These are phyloP conservation scores for Stratiolaelaps scimitus DNA, from an alignment of 1,140 invertebrate species.

Conservation along the genomic window DNA sequence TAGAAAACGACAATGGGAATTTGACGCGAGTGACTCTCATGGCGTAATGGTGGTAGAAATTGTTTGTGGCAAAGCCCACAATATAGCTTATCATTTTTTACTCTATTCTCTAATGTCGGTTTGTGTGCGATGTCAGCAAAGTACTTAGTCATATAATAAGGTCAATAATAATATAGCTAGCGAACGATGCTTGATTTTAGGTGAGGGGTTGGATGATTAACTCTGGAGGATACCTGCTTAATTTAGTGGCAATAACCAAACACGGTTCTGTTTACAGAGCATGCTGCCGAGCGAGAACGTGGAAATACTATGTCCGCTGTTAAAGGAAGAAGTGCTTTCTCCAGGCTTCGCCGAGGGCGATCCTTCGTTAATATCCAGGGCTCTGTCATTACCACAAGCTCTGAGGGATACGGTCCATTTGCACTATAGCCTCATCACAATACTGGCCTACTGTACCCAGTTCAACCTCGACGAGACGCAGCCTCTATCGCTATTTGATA, in stretches of 20 bases:
- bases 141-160: too few species aligned
- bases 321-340: neutral
- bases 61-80: too few species aligned
- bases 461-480: slow-evolving; percentile 20
- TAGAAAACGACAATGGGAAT: too few species aligned
- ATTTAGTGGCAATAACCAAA: neutral
- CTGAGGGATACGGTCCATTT: slow-evolving; percentile 10
- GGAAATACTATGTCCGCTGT: slow-evolving; percentile 7
- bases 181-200: too few species aligned
- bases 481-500: slow-evolving; percentile 14
- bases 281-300: slow-evolving; percentile 23
- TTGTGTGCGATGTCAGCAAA: too few species aligned
- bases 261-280: neutral
- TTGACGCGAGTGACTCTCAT: too few species aligned
- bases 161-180: too few species aligned
- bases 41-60: too few species aligned
- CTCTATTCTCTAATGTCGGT: too few species aligned
- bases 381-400: slow-evolving; percentile 16
- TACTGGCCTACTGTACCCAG: slow-evolving; percentile 15
- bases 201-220: too few species aligned
- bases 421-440: slow-evolving; percentile 23
- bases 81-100: too few species aligned
- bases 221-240: neutral
- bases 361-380: neutral
- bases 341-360: slow-evolving; percentile 18